These are phyloP conservation scores for Tetragnatha montana DNA, from an alignment of 2,888 invertebrate species.

Conservation along the genomic window DNA sequence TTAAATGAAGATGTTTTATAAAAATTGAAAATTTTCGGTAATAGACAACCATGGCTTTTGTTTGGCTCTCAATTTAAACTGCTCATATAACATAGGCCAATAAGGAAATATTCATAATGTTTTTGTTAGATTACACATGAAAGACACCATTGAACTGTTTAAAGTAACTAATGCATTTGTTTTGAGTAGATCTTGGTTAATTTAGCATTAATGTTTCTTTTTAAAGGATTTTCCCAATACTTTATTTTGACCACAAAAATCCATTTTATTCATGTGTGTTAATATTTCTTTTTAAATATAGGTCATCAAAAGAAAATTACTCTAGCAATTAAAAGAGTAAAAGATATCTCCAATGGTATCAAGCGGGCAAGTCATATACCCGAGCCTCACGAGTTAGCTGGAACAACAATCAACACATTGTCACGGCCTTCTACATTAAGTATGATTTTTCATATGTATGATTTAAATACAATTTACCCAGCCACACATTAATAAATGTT, in stretches of 20 bases:
- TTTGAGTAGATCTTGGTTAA: too few species aligned
- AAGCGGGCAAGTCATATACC: conserved; percentile 63
- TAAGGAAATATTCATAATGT: too few species aligned
- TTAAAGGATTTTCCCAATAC: neutral
- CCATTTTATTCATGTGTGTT: neutral
- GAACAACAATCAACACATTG: conserved; percentile 56
- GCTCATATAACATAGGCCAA: too few species aligned
- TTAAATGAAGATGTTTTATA: neutral
- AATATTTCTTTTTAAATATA: conserved; percentile 37
- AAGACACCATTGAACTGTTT: neutral
- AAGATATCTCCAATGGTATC: conserved; percentile 79
- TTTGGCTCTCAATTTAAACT: too few species aligned
- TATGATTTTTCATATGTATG: conserved; percentile 2
- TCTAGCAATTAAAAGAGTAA: conserved; percentile 96
- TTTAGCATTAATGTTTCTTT: neutral
- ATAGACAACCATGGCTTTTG: too few species aligned
- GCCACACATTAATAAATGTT: too few species aligned
- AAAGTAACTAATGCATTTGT: neutral
- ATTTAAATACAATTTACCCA: too few species aligned
- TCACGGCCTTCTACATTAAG: conserved; percentile 63
- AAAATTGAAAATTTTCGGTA: too few species aligned
- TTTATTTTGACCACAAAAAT: too few species aligned
- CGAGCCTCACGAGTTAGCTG: conserved; percentile 59
- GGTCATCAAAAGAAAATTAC: conserved; percentile 99
- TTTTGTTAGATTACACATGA: too few species aligned